A percentile compares a stretch with the other conserved stretches of the same genome.
Conservation (phyloP, 2,888 invertebrate species). For the Mactromeris polynyma region DNA sequence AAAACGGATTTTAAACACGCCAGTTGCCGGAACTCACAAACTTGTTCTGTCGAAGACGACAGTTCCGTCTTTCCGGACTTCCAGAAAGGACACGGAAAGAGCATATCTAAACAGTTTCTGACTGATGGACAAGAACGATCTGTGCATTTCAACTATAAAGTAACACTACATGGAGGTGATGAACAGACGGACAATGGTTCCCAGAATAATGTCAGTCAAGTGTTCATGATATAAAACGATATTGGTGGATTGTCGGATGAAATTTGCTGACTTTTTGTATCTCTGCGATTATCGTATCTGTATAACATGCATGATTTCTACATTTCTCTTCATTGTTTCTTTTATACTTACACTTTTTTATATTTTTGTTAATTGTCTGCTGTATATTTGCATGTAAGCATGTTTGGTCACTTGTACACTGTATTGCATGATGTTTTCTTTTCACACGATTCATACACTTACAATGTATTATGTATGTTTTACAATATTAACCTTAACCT, state of each 20-base stretch:
- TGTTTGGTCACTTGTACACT: slow-evolving; percentile 23
- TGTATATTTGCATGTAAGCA: not conserved
- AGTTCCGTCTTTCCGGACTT: slow-evolving; percentile 8
- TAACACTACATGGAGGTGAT: slow-evolving; percentile 65
- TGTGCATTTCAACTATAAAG: slow-evolving; percentile 67
- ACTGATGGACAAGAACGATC: slow-evolving; percentile 54
- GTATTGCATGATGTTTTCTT: slow-evolving; percentile 20
- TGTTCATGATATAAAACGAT: slow-evolving; percentile 22
- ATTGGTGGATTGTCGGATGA: not conserved
- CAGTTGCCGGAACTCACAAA: not conserved
- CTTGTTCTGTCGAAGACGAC: not conserved
- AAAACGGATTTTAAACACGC: not conserved
- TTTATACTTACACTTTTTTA: not conserved
- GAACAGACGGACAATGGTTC: not conserved
- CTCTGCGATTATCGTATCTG: too few relatives aligned
- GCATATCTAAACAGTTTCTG: slow-evolving; percentile 42
- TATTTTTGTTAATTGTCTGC: not conserved
- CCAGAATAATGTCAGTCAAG: not conserved
- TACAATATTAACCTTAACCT: not conserved
- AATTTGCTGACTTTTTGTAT: not conserved
- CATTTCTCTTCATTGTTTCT: not conserved
- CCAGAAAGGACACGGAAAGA: slow-evolving; percentile 1
- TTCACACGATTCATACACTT: not conserved
- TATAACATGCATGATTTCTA: too few relatives aligned
- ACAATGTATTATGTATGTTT: not conserved